Conservation (phyloP, 2,888 invertebrate genomes). For the Hedya salicella region DNA sequence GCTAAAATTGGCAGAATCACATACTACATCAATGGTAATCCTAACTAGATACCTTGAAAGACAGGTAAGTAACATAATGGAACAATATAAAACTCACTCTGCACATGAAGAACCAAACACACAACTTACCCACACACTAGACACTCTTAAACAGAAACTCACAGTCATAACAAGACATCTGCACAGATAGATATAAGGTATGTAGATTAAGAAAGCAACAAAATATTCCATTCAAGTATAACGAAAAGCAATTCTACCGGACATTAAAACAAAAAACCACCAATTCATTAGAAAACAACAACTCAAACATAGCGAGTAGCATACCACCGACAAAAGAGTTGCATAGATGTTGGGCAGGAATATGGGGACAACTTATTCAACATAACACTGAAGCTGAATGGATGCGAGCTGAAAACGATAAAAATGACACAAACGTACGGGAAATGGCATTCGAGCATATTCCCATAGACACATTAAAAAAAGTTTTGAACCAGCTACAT, state of each 20-base stretch:
- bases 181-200: slow-evolving; percentile 36
- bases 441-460: slow-evolving; percentile 42
- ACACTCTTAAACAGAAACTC: slow-evolving; percentile 43
- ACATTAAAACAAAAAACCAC: neutral
- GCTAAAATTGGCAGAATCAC: slow-evolving; percentile 41
- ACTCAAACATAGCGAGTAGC: neutral
- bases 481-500: slow-evolving; percentile 38
- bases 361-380: slow-evolving; percentile 39
- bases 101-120: slow-evolving; percentile 42
- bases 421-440: neutral
- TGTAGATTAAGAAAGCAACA: slow-evolving; percentile 44
- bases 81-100: slow-evolving; percentile 42
- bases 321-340: slow-evolving; percentile 23
- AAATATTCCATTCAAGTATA: slow-evolving; percentile 42
- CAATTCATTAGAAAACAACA: neutral
- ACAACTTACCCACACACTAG: slow-evolving; percentile 31
- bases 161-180: slow-evolving; percentile 30
- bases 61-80: slow-evolving; percentile 31
- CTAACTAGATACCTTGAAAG: slow-evolving; percentile 4
- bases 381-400: slow-evolving; percentile 43
- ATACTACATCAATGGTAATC: slow-evolving; percentile 42
- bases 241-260: slow-evolving; percentile 44
- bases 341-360: slow-evolving; percentile 35
- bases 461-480: slow-evolving; percentile 33
- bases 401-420: slow-evolving; percentile 20